Evolutionary conservation across 2,888 invertebrate genomes (phyloP), one percentile per base, ranked within the genome.

Genomic region (Spodoptera picta): DNA sequence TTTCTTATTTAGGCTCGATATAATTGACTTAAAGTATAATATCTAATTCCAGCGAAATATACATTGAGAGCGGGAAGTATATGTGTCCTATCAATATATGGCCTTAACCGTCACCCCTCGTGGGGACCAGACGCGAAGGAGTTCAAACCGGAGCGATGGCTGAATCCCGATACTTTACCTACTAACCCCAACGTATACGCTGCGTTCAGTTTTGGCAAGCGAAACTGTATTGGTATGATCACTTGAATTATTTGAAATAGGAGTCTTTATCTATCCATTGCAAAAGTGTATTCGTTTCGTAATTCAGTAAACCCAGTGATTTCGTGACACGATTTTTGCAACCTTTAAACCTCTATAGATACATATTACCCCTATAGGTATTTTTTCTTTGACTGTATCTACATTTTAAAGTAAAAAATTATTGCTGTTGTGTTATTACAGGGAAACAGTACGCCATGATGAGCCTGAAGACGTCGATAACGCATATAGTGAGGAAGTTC

Each of bases 91-190:
- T 75, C 83, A 19, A 53, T 87, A 0, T 85, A 83, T 31, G 89
- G 85, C 0, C 74, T 89, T 31, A 85, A 89, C 69, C 82, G 84
- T 5, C 83, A 89, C 36, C 83, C 87, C 0, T 73, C 83, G 36
- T 90, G 89, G 90, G 89, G 90, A 3, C 47, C 79, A 1, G 88
- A 89, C 51, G 87, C 75, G 0, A 72, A 87, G 14, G 69, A 84
- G 59, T 90, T 90, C 69, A 84, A 75, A 4, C 90, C 90, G 0
- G 89, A 89, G 45, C 75, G 90, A 6, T 90, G 90, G 90, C 68
- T 90, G 10, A 77, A 86, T 42, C 81, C 84, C 0, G 62, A 75
- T 10, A 77, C 66, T 0, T 58, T 88, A 54, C 88, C 89, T 1
- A 77, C 81, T 3, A 84, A 80, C 51, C 79, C 83, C 0, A 85